These are phyloP conservation scores for Panagrolaimus sp. DNA, from an alignment of 1,140 invertebrate genomes.

Conservation along the genomic window DNA sequence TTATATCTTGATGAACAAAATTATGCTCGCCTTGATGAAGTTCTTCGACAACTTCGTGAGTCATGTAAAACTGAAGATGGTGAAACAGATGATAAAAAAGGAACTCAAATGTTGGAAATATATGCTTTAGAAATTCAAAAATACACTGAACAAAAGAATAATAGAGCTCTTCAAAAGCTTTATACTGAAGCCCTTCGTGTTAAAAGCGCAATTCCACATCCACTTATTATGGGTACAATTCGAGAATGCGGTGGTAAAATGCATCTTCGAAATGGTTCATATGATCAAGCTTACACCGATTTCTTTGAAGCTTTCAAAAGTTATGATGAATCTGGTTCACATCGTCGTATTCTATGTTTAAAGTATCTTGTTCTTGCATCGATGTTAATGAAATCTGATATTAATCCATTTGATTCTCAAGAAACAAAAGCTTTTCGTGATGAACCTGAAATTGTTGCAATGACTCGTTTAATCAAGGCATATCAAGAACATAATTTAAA, in stretches of 20 bases:
- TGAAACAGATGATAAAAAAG: conserved; percentile 96
- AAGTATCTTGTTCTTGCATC: conserved; percentile 98
- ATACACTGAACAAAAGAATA: conserved; percentile 99
- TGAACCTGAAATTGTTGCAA: conserved; percentile 96
- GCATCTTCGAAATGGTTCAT: conserved; percentile 95
- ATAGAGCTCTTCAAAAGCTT: conserved; percentile 90
- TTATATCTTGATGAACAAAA: conserved; percentile 93
- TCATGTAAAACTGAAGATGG: conserved; percentile 96
- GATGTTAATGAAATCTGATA: conserved; percentile 85
- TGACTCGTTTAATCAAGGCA: conserved; percentile 94
- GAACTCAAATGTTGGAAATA: conserved; percentile 90
- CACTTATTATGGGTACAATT: conserved; percentile 98
- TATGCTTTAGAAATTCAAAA: conserved; percentile 99
- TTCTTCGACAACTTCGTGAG: conserved; percentile 90
- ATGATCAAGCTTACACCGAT: conserved; percentile 96
- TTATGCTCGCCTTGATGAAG: conserved; percentile 87
- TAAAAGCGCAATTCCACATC: conserved; percentile 96
- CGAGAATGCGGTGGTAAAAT: conserved; percentile 99
- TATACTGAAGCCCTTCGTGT: conserved; percentile 98
- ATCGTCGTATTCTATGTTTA: conserved; percentile 87
- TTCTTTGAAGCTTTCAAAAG: conserved; percentile 99
- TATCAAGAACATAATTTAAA: conserved; percentile 99
- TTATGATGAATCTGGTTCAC: conserved; percentile 98
- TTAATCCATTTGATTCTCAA: conserved; percentile 99
- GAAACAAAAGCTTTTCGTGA: conserved; percentile 99